phyloP scores from a whole-genome alignment of 1,140 invertebrate genomes.

The Brachionus angularis region DNA sequence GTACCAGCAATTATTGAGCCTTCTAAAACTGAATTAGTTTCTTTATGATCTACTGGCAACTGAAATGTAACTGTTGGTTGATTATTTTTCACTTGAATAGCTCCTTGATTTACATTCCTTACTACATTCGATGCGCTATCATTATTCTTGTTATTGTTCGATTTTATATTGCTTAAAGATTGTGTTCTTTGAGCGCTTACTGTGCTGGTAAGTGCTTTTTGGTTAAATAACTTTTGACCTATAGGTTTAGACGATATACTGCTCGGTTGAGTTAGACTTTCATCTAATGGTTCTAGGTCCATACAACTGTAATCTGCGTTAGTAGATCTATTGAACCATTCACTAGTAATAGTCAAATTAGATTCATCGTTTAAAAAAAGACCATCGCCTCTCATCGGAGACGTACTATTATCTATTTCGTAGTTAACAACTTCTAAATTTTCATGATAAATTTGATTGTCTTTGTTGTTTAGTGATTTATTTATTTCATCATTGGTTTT shows the following conservation, averaged over 20 bases:
- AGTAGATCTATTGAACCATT: constrained; percentile 24
- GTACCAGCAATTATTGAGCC: constrained; percentile 7
- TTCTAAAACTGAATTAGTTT: constrained; percentile 6
- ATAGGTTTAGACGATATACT: not conserved
- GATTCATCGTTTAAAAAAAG: constrained; percentile 43
- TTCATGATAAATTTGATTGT: too few species aligned
- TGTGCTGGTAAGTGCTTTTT: constrained; percentile 38
- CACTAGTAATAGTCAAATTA: constrained; percentile 38
- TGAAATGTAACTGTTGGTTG: constrained; percentile 16
- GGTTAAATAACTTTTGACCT: not conserved
- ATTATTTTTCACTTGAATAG: too few species aligned
- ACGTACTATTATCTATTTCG: constrained; percentile 35
- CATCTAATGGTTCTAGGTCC: constrained; percentile 34
- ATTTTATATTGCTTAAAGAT: constrained; percentile 31
- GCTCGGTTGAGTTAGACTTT: constrained; percentile 18
- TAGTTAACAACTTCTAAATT: too few species aligned
- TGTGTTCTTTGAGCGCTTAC: constrained; percentile 40
- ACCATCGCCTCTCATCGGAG: constrained; percentile 32
- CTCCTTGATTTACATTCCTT: too few species aligned
- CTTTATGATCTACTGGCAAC: constrained; percentile 1
- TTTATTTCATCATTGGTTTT: not conserved
- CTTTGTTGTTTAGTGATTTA: not conserved
- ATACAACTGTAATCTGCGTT: constrained; percentile 36
- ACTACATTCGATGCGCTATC: not conserved
- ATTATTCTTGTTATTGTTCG: not conserved